Conservation (phyloP, 2,888 invertebrate species). For the Pecten maximus region DNA sequence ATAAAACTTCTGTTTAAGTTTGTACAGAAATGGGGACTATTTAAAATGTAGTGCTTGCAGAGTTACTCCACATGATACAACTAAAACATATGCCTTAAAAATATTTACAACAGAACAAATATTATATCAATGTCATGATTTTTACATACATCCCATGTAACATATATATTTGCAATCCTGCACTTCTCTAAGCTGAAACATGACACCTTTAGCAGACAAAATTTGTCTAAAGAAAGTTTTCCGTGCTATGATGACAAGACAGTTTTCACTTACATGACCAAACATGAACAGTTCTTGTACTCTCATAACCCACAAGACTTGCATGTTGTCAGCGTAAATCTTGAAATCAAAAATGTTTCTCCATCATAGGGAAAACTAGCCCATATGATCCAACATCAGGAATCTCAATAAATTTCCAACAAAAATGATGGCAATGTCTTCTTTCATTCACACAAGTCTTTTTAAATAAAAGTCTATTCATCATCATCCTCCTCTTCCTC, state of each 20-base stretch:
- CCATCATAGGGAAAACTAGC: neutral
- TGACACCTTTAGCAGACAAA: neutral
- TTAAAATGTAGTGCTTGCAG: neutral
- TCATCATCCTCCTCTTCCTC: constrained; percentile 49
- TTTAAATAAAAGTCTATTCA: constrained; percentile 3
- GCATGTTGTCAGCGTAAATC: neutral
- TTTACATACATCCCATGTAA: neutral
- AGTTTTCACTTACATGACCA: neutral
- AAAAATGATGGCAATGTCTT: neutral
- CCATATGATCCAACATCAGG: neutral
- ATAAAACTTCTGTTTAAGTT: neutral
- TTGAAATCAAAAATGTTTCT: neutral
- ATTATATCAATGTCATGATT: neutral
- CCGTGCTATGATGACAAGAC: neutral
- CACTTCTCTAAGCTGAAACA: neutral
- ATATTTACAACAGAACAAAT: constrained; percentile 21
- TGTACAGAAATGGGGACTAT: constrained; percentile 28
- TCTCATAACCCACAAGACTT: neutral
- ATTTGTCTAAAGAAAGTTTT: neutral
- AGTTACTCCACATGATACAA: neutral
- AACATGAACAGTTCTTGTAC: neutral
- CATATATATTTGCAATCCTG: neutral
- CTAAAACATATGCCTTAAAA: constrained; percentile 8
- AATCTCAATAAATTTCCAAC: neutral
- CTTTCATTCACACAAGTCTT: neutral